Evolutionary conservation across 2,113 vertebrate genomes (phyloP).

Genomic region (Calyptomena viridis): DNA sequence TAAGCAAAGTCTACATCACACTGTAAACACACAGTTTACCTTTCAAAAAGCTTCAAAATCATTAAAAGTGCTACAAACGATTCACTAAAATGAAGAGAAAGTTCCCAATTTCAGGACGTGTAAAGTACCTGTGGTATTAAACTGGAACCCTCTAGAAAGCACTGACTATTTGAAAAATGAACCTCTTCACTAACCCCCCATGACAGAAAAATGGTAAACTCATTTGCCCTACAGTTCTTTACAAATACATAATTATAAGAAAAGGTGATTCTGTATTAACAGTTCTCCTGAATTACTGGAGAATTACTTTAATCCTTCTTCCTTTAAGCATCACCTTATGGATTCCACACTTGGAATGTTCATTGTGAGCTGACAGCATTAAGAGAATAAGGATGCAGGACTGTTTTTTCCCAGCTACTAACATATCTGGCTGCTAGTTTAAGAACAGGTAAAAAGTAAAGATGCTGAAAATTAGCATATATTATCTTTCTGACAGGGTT

Average conservation of each 20-base stretch:
- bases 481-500: neutral
- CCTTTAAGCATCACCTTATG: neutral
- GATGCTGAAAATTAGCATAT: neutral
- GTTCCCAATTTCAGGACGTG: neutral
- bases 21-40: neutral
- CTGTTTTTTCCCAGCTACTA: neutral
- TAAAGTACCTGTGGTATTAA: neutral
- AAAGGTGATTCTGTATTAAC: neutral
- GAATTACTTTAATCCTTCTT: neutral
- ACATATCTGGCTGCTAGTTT: neutral
- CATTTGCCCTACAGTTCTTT: neutral
- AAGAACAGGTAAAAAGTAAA: neutral
- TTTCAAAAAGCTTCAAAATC: neutral
- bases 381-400: neutral
- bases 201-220: neutral
- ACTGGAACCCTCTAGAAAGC: conserved; percentile 37
- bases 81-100: neutral
- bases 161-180: neutral
- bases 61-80: neutral
- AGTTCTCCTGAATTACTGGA: neutral
- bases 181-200: neutral
- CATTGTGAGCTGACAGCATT: neutral
- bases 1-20: neutral
- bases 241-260: neutral
- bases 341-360: neutral